Percentiles rank a stretch among this genome's conserved stretches.
Evolutionary conservation across 2,888 invertebrate genomes (phyloP).

Genomic region (Nipponacmea schrenckii): DNA sequence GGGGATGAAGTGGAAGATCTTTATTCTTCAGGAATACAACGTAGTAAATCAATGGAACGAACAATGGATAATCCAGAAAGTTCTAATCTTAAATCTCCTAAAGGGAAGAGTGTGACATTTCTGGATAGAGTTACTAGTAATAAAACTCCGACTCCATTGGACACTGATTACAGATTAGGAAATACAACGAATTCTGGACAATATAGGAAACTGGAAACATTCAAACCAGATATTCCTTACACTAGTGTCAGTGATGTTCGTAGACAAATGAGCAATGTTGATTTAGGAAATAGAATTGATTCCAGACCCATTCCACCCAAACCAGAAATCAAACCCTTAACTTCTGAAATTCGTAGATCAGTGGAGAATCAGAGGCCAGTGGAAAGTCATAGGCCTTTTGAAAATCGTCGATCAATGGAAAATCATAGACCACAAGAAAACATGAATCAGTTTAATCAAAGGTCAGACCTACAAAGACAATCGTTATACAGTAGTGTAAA

Average conservation of each 20-base stretch:
- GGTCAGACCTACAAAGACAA: background rate
- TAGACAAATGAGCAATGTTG: background rate
- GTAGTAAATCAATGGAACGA: background rate
- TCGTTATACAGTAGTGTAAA: no score
- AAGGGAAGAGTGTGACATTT: background rate
- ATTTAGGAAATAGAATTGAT: background rate
- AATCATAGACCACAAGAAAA: no score
- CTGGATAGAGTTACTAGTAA: background rate
- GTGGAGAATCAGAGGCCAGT: background rate
- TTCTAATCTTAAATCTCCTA: background rate
- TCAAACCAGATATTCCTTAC: background rate
- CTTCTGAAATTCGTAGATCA: background rate
- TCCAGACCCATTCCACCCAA: background rate
- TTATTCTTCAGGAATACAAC: background rate
- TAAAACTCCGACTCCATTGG: background rate
- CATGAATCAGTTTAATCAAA: background rate
- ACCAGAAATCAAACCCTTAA: background rate
- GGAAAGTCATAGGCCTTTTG: no score
- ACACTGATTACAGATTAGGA: background rate
- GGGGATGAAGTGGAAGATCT: background rate
- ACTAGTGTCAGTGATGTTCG: background rate
- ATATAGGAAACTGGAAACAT: background rate
- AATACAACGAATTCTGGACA: background rate
- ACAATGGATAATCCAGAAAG: conserved; percentile 1
- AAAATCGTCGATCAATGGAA: no score